A percentile compares a stretch with the other conserved stretches of the same genome.
These are phyloP conservation scores for Mormyrus proboscirostris DNA, from an alignment of 2,797 vertebrate species.

Conservation along the genomic window DNA sequence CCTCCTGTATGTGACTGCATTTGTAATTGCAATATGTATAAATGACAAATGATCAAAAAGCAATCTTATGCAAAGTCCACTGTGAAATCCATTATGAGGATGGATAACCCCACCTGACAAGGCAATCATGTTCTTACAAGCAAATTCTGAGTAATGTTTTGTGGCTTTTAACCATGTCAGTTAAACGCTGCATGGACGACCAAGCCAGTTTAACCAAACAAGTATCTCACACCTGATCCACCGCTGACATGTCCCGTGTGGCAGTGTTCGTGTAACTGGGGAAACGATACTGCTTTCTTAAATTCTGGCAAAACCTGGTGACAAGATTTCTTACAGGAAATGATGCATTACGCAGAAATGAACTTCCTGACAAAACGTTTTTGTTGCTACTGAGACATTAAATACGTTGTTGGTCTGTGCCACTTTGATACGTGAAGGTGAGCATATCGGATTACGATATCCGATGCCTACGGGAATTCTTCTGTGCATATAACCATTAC, in stretches of 20 bases:
- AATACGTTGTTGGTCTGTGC: background rate
- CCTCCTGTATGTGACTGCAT: background rate
- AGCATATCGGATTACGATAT: background rate
- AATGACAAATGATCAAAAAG: background rate
- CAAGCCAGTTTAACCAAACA: conserved; percentile 63
- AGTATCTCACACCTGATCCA: conserved; percentile 65
- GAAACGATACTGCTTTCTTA: background rate
- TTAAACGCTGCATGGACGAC: conserved; percentile 54
- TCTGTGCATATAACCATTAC: background rate
- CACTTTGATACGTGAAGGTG: background rate
- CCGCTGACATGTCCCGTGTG: conserved; percentile 34
- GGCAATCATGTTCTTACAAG: background rate
- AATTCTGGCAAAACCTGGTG: background rate
- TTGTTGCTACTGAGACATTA: background rate
- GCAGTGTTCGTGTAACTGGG: background rate
- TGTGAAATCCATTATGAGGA: background rate
- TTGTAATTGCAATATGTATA: background rate
- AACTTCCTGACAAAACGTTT: background rate
- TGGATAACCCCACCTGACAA: background rate
- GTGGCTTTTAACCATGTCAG: conserved; percentile 29
- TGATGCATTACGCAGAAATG: background rate
- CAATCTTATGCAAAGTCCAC: background rate
- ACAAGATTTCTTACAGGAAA: background rate
- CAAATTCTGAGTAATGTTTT: conserved; percentile 13
- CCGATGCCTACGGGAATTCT: background rate